Evolutionary conservation across 2,888 invertebrate genomes (phyloP), one percentile per base, ranked within the genome.

Genomic region (Dryomyza anilis): DNA sequence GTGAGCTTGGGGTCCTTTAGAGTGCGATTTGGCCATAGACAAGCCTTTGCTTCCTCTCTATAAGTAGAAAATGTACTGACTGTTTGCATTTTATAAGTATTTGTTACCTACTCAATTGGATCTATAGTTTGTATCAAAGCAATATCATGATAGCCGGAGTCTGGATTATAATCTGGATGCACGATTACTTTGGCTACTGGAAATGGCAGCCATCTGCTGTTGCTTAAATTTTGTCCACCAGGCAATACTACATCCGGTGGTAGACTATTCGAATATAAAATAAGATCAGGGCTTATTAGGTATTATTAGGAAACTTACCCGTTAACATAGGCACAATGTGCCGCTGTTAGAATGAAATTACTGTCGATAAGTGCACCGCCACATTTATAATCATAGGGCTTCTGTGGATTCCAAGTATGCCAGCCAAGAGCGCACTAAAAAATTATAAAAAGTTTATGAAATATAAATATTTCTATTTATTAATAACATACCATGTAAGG

Each of bases 91-190:
- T 16, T 6, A 25, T 2, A 8, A 48, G 1, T 5, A 23, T 2
- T 5, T n/a, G n/a, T n/a, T n/a, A n/a, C 56, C 60, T 48, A 72
- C 74, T 69, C 67, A 69, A 23, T 71, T 70, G 12, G 66, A 65
- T 14, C 69, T 68, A 1, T 58, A 56, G 25, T 69, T 67, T 81
- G 72, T 12, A 87, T 53, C 2, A 87, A 72, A 7, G 86, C 87
- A 67, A 87, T 86, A 67, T 87, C 87, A 64, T 85, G 78, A 74
- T 87, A 86, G 70, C 83, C 81, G 25, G 75, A 72, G 3, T 82
- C 78, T 33, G 77, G 75, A 29, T 72, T 74, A 71, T 86, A 86
- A 4, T 80, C 69, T 23, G 84, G 85, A 75, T 86, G 85, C 7
- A 72, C 3, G 2, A 69, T 61, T 5, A 63, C 30, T 10, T 52